A percentile compares a stretch with the other conserved stretches of the same genome.
These are phyloP conservation scores for Helicoverpa zea DNA, from an alignment of 1,140 invertebrate species.

Conservation along the genomic window DNA sequence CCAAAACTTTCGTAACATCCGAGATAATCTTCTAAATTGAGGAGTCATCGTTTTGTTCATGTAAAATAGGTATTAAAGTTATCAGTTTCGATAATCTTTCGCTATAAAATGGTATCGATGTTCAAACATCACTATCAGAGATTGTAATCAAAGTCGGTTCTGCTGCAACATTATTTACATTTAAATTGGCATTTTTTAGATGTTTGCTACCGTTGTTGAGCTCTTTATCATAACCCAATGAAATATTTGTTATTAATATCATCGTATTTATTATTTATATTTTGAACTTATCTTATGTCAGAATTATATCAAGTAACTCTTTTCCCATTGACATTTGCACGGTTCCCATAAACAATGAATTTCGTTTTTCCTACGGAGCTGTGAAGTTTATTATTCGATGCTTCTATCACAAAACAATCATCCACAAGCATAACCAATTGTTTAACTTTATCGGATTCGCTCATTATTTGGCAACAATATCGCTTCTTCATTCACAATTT, in stretches of 20 bases:
- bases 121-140: slow-evolving; percentile 14
- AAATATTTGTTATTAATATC: no score
- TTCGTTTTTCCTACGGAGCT: no score
- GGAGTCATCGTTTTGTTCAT: slow-evolving; percentile 39
- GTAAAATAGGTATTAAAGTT: slow-evolving; percentile 41
- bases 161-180: slow-evolving; percentile 25
- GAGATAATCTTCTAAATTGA: slow-evolving; percentile 46
- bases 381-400: no score
- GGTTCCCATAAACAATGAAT: no score
- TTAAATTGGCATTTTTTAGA: not conserved
- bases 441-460: no score
- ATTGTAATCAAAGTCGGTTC: slow-evolving; percentile 35
- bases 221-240: not conserved
- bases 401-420: no score
- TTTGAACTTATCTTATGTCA: no score
- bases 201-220: slow-evolving; percentile 1
- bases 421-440: no score
- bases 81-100: slow-evolving; percentile 23
- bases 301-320: no score
- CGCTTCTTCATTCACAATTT: not conserved
- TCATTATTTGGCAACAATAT: no score
- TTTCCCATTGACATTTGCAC: no score
- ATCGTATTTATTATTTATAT: no score
- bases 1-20: slow-evolving; percentile 40
- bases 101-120: slow-evolving; percentile 24